Base-by-base conservation (phyloP, 2,113 vertebrate species). In the Rattus rattus region DNA sequence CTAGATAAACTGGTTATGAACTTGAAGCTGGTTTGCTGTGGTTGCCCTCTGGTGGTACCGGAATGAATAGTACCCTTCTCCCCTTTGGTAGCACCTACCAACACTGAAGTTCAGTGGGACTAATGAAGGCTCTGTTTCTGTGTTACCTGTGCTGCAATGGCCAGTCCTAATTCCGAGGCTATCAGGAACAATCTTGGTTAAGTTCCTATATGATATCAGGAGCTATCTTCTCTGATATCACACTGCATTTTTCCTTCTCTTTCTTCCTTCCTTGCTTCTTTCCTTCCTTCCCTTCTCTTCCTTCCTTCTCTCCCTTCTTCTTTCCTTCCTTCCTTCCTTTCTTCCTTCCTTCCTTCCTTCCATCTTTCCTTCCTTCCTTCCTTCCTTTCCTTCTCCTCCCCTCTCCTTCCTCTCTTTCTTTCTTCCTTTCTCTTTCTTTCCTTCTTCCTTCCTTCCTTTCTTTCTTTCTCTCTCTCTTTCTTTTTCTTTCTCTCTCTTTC, bases 351-450 rank as follows among this genome's bases (percentile, higher is more conserved):
- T 30, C 2, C 26, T 61, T 2, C 17, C 43, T 43, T 43, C 43
- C 43, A 2, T 43, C 43, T 43, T 3, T 43, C 43, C 43, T 43
- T 43, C 43, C 43, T 43, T 43, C 43, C 43, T 43, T 43, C 4
- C 65, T 24, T 24, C 7, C 61, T 24, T 24, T 4, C 63, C 26
- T 7, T 7, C 24, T 26, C 8, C 10, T 24, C 10, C 2, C 7
- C 63, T 63, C 5, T 8, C 24, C 33, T 6, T 8, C 7, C 36
- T 20, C 2, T 63, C 17, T 19, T 2, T 9, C 5, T n/a, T 1
- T 72, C 33, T n/a, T 72, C 19, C 59, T 61, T 19, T 22, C 59
- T 61, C 59, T 61, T 19, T 61, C 17, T 61, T 19, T 61, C 59
- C 39, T 20, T 72, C 33, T n/a, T 72, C 19, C 59, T 61, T 19